Percentiles rank a stretch among this genome's conserved stretches.
Conservation (phyloP, 92 coral and sea anemone genomes). For the Montipora capitata region DNA sequence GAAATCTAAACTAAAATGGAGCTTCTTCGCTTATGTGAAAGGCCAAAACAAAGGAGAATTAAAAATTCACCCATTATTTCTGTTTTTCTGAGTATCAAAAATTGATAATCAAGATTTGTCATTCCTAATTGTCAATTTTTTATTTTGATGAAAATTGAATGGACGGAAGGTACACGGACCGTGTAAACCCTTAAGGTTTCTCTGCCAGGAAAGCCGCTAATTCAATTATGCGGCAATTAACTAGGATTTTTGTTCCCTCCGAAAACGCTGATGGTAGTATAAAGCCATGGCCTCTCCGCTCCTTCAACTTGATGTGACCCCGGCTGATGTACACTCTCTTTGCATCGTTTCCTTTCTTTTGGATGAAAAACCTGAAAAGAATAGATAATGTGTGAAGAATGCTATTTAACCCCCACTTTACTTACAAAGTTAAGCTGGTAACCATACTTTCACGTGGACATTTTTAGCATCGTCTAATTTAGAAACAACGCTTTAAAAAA, state of each 20-base stretch:
- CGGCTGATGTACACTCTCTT: constrained; percentile 18
- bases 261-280: background rate
- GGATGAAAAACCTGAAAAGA: constrained; percentile 8
- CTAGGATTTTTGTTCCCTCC: background rate
- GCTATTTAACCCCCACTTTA: background rate
- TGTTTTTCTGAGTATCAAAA: no score
- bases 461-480: background rate
- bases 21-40: no score
- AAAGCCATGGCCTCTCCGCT: constrained; percentile 15
- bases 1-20: no score
- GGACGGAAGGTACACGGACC: no score
- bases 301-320: constrained; percentile 9
- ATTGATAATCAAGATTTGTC: background rate
- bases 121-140: no score
- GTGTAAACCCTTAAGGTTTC: background rate
- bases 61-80: no score
- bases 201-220: constrained; percentile 12
- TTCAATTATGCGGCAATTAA: background rate
- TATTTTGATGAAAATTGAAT: no score
- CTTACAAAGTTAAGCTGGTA: background rate
- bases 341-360: background rate
- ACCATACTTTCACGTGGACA: background rate
- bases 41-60: no score
- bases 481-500: background rate
- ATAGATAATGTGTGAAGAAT: background rate